Evolutionary conservation across 2,797 vertebrate genomes (phyloP).

Genomic region (Sternotherus odoratus): DNA sequence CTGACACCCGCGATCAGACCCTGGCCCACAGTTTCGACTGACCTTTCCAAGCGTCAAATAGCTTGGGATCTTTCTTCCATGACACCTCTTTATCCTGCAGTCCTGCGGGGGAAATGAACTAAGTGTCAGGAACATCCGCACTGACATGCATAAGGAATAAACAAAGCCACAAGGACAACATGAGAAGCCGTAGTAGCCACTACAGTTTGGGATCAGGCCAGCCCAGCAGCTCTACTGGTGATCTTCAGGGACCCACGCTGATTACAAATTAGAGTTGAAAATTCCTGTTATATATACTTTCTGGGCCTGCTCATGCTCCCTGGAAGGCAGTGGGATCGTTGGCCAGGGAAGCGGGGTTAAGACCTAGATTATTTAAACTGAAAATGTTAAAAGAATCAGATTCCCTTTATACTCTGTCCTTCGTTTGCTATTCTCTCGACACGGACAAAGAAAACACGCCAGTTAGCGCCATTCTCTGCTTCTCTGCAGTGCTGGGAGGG

Average conservation of each 20-base stretch:
- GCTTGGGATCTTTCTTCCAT: conserved; percentile 86
- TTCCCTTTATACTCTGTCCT: not conserved
- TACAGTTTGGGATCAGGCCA: accelerated
- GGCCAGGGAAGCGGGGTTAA: not conserved
- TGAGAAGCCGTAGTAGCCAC: not conserved
- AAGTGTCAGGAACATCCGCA: not conserved
- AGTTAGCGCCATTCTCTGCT: not conserved
- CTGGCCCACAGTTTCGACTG: not conserved
- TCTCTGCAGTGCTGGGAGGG: not conserved
- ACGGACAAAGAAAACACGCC: not conserved
- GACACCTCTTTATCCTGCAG: conserved; percentile 86
- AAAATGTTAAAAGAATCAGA: not conserved
- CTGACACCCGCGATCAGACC: not conserved
- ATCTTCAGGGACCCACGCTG: not conserved
- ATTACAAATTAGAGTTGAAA: not conserved
- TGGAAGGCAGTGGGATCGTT: not conserved
- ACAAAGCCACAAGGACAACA: not conserved
- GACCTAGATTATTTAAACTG: not conserved
- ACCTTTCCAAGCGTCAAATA: conserved; percentile 90
- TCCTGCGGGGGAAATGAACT: conserved; percentile 69
- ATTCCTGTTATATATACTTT: not conserved
- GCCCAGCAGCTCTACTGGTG: accelerated
- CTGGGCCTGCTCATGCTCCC: not conserved
- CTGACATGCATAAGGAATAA: not conserved
- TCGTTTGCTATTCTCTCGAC: not conserved